phyloP scores from a whole-genome alignment of 2,113 vertebrate genomes.

The Agelaius phoeniceus region DNA sequence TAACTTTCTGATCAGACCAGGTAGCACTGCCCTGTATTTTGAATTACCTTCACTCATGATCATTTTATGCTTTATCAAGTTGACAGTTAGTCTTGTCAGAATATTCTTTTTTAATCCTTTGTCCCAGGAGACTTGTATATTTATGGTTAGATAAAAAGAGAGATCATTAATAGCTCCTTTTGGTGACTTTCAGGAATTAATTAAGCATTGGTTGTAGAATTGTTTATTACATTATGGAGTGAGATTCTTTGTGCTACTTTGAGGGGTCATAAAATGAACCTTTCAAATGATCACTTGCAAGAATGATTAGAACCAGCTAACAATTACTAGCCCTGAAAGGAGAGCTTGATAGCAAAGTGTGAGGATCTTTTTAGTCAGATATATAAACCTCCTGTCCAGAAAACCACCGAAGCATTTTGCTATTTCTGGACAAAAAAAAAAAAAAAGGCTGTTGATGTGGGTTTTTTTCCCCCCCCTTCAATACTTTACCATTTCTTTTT shows the following conservation, averaged over 20 bases:
- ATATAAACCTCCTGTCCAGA: not conserved
- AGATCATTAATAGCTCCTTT: conserved; percentile 63
- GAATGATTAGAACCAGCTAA: conserved; percentile 68
- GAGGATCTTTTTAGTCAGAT: conserved; percentile 3
- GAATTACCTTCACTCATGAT: conserved; percentile 32
- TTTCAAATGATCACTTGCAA: conserved; percentile 60
- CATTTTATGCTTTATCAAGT: conserved; percentile 42
- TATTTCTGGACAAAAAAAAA: not conserved
- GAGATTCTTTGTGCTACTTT: conserved; percentile 64
- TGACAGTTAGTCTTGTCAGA: conserved; percentile 48
- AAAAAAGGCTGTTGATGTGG: not conserved
- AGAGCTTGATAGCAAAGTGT: conserved; percentile 14
- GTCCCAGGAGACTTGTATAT: conserved; percentile 43
- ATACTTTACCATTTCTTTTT: not conserved
- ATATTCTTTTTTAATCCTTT: conserved; percentile 45
- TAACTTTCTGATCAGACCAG: conserved; percentile 33
- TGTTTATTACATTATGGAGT: conserved; percentile 65
- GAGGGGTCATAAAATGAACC: conserved; percentile 69
- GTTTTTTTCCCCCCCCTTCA: not conserved
- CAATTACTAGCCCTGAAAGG: conserved; percentile 37
- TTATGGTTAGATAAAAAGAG: conserved; percentile 61
- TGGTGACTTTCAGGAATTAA: conserved; percentile 67
- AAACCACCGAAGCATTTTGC: not conserved
- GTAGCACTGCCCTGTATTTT: not conserved
- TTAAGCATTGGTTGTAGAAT: conserved; percentile 70